phyloP scores from a whole-genome alignment of 2,797 vertebrate species.

The Coluber constrictor region DNA sequence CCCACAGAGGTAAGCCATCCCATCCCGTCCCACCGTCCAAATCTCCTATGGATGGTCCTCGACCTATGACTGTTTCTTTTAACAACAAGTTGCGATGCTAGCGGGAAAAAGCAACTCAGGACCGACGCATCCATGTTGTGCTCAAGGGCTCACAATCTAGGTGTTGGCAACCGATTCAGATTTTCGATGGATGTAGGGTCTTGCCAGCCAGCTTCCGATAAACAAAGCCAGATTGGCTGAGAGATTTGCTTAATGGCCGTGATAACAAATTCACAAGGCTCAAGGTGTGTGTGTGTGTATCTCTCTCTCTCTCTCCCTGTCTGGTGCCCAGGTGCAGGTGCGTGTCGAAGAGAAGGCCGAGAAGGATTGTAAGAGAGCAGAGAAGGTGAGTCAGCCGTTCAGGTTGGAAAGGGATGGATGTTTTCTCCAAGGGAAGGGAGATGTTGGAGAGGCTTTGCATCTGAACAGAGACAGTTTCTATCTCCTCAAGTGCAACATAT shows the following conservation, averaged over 20 bases:
- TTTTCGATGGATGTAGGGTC: not conserved
- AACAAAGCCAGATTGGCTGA: not conserved
- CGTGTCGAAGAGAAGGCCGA: constrained; percentile 74
- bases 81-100: not conserved
- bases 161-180: not conserved
- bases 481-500: not conserved
- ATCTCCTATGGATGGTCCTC: not conserved
- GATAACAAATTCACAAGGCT: not conserved
- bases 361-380: constrained; percentile 69
- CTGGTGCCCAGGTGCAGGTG: constrained; percentile 70
- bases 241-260: not conserved
- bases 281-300: not conserved
- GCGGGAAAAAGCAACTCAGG: not conserved
- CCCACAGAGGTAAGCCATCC: constrained; percentile 63
- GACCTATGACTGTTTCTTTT: not conserved
- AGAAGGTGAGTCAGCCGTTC: constrained; percentile 63
- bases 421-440: not conserved
- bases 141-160: not conserved
- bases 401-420: not conserved
- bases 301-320: not conserved
- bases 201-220: not conserved
- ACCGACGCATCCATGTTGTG: accelerated
- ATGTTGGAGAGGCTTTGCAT: too few species aligned
- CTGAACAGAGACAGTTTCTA: not conserved
- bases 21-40: not conserved